Evolutionary conservation across 1,140 invertebrate genomes (phyloP).

Genomic region (Caerostris extrusa): DNA sequence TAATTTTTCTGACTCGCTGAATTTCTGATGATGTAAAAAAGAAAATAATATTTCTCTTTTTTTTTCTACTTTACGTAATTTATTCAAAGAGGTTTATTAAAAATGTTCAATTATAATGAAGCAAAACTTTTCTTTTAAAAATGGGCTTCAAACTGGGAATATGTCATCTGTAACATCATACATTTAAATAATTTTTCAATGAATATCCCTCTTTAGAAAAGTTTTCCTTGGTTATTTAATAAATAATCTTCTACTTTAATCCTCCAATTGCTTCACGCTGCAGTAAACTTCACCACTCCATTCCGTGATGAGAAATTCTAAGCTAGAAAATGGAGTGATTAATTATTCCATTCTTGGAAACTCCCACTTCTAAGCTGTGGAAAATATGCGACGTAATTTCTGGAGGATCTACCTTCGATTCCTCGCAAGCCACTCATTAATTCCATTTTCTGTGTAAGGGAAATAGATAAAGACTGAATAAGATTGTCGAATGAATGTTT

Average conservation of each 20-base stretch:
- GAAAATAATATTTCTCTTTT: too few species aligned
- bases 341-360: slow-evolving; percentile 2
- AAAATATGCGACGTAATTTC: slow-evolving; percentile 42
- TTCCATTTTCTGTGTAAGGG: not conserved
- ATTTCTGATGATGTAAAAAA: too few species aligned
- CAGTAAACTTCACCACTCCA: not conserved
- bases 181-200: too few species aligned
- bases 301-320: not conserved
- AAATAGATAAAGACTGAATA: not conserved
- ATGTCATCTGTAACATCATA: too few species aligned
- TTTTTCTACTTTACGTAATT: too few species aligned
- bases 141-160: too few species aligned
- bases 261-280: not conserved
- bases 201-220: too few species aligned
- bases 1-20: too few species aligned
- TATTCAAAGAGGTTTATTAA: too few species aligned
- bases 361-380: not conserved
- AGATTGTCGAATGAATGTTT: not conserved
- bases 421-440: slow-evolving; percentile 2
- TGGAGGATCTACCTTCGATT: not conserved
- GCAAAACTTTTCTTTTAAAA: too few species aligned
- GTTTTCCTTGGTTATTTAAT: too few species aligned
- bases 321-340: slow-evolving; percentile 13
- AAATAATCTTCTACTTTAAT: not conserved
- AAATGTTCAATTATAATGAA: too few species aligned